Base-by-base conservation (phyloP, 2,888 invertebrate species). In the Rhamnusium bicolor region DNA sequence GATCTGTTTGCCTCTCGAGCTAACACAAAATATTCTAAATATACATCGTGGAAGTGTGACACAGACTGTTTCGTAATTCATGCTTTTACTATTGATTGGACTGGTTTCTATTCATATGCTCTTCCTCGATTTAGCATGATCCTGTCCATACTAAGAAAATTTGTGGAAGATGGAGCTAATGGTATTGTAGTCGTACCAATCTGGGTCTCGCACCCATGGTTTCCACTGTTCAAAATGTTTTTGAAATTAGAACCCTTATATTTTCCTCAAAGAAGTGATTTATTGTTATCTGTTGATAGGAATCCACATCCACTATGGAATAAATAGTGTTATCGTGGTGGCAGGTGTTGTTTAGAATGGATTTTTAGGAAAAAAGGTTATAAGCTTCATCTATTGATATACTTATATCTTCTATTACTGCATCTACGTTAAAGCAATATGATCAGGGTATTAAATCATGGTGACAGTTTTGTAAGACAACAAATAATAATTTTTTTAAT, bases 61-160 rank as follows among this genome's bases (percentile, higher is more conserved):
- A 32, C 16, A 61, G 62, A 32, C 14, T 40, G 5, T 18, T 29
- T 61, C 51, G 53, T 21, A 2, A 46, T 68, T 18, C 29, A 53
- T 18, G 68, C 68, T 1, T 68, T 68, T 46, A 19, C 58, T 40
- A 8, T 68, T 24, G 16, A 12, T 5, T 68, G 58, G 47, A 27
- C 7, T 12, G 29, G 46, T n/a, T 32, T 49, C 8, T 7, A 49
- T 29, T 69, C 58, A 16, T 69, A 69, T 60, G 69, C 60, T 3
- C 60, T 69, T 69, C 49, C 69, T 21, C 69, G 60, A 1, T 69
- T 69, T 24, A 27, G 49, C 2, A n/a, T 69, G 14, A 27, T 69
- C 7, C 24, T 29, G 12, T 21, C 21, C 14, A 19, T 69, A 3
- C 18, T 69, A 29, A 46, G 51, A 19, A 69, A 61, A 60, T 40